Base-by-base conservation (phyloP, 2,888 invertebrate genomes). In the Tetheella fluctuosa region DNA sequence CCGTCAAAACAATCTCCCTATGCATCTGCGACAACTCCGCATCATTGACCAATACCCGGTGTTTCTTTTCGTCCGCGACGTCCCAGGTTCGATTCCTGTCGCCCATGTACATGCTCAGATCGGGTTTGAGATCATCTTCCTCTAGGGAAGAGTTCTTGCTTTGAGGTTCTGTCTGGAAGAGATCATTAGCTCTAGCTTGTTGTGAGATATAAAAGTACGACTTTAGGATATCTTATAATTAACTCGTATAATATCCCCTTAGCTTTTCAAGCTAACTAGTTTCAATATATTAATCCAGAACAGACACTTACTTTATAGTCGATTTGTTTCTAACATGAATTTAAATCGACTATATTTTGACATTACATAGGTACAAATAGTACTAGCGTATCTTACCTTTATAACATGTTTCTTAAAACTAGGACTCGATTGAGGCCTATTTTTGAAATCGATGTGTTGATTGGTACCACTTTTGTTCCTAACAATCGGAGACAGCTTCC, bases 391-490 rank as follows among this genome's bases (percentile, higher is more conserved):
- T 20, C 70, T 63, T 70, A 88, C 89, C 84, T 85, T 86, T 58
- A 79, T 80, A 7, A 1, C 30, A 48, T 67, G 64, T 64, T 84
- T 89, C 64, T 81, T 85, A 25, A 77, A 73, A 53, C 87, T 83
- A 0, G 93, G 93, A 69, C 93, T 93, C 0, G 91, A 92, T 56
- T 92, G 93, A 1, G 93, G 93, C 7, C 91, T 79, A 62, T 86
- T 83, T 67, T 82, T 84, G 48, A 92, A 92, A 71, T 93, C 90
- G 34, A 90, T 89, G 59, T 90, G 84, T 57, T 84, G 85, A 23
- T 83, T 84, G 8, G 69, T 80, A 0, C 79, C 85, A 37, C 78
- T 81, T 65, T 78, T 84, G 53, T 82, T 87, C 63, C 84, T 79
- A 0, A 86, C 83, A 7, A 93, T 89, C 0, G 93, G 93, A 0